Evolutionary conservation across 1,140 invertebrate species (phyloP).

Genomic region (Meteorus sp.): DNA sequence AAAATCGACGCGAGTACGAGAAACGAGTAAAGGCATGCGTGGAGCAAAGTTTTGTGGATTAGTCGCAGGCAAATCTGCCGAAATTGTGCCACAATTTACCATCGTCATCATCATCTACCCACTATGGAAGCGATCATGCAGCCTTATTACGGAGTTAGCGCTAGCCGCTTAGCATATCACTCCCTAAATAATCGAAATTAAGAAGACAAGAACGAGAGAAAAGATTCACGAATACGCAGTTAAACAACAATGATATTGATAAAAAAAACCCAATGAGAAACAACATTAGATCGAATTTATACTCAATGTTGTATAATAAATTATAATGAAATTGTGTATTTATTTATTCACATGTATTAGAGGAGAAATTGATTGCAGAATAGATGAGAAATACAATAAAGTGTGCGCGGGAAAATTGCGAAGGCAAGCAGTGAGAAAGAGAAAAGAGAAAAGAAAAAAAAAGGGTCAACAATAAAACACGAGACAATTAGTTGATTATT

Average conservation of each 20-base stretch:
- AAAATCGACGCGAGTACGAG: conserved; percentile 93
- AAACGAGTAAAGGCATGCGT: conserved; percentile 96
- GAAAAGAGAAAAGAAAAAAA: not conserved
- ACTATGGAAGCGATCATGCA: conserved; percentile 47
- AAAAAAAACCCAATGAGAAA: conserved; percentile 19
- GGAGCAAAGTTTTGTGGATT: conserved; percentile 94
- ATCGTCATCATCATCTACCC: conserved; percentile 44
- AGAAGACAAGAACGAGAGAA: too few species aligned
- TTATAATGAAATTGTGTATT: conserved; percentile 60
- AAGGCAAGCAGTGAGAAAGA: not conserved
- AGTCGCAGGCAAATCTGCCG: conserved; percentile 58
- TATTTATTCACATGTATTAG: conserved; percentile 54
- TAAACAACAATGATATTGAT: too few species aligned
- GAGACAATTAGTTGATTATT: conserved; percentile 25
- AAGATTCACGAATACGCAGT: too few species aligned
- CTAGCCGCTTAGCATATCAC: conserved; percentile 46
- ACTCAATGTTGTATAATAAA: conserved; percentile 58
- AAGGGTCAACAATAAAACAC: conserved; percentile 10
- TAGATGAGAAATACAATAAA: conserved; percentile 12
- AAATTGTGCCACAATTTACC: conserved; percentile 40
- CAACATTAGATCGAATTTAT: conserved; percentile 59
- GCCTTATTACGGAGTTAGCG: conserved; percentile 54
- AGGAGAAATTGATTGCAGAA: conserved; percentile 25
- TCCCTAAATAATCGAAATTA: conserved; percentile 42
- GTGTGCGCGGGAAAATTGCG: not conserved